Evolutionary conservation across 2,113 vertebrate species (phyloP), one percentile per base, ranked within the genome.

Genomic region (Amazona vittata): DNA sequence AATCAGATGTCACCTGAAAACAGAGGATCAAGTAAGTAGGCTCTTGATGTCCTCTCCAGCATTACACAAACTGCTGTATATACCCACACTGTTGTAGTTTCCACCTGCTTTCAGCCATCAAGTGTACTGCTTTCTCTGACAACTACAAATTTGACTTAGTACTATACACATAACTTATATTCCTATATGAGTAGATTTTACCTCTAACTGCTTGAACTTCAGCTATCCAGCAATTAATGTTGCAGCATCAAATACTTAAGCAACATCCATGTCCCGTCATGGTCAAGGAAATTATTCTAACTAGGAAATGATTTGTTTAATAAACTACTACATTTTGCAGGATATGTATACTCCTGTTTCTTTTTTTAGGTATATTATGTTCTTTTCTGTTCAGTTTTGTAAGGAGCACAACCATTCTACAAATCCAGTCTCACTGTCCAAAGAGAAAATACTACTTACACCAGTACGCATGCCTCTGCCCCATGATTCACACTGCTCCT

Each of bases 281-380:
- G 44, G 57, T 73, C 60, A 86, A 86, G 95, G 95, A 96, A 89
- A 95, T 91, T 87, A 94, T 76, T 95, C 62, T 74, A 94, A 16
- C 68, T 44, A 92, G 49, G 81, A 89, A 89, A 97, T 93, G 96
- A 83, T 57, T 59, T 93, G 95, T 96, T 97, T 95, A 96, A 82
- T 97, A 97, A 96, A 96, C 95, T 96, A 85, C 84, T 96, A 55
- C 81, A 69, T 92, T 94, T 91, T 85, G 83, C 91, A 97, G 86
- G 89, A 93, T 84, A 96, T 89, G 86, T 85, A 68, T 28, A 94
- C 94, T 93, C 49, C 15, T 25, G 43, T 86, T 84, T 87, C 81
- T 65, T 91, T 89, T 91, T 91, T 84, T 37, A 89, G 74, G 81
- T 73, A 96, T 57, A 1, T 91, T 82, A 91, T 95, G 91, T 91